These are phyloP conservation scores for Sinocyclocheilus anophthalmus DNA, from an alignment of 2,113 vertebrate genomes.

Conservation along the genomic window DNA sequence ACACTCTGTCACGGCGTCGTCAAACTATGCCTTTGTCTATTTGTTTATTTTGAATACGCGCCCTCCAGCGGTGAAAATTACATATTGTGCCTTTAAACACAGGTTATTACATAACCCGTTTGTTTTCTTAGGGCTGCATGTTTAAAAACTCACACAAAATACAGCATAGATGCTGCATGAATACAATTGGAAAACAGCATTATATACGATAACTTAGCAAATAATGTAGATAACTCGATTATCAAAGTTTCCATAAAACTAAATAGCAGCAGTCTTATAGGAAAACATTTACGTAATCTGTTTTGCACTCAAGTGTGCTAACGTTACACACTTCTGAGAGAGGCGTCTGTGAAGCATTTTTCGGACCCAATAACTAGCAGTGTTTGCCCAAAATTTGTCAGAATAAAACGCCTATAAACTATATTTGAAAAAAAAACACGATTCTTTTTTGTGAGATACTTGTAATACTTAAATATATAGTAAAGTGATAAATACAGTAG, in stretches of 20 bases:
- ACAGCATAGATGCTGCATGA: not conserved
- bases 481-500: not conserved
- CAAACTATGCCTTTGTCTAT: too few relatives aligned
- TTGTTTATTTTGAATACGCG: too few relatives aligned
- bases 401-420: not conserved
- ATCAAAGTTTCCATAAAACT: not conserved
- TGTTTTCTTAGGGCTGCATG: not conserved
- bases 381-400: not conserved
- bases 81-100: not conserved
- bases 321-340: not conserved
- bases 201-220: not conserved
- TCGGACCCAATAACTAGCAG: not conserved
- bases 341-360: not conserved
- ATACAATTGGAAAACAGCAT: not conserved
- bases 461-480: not conserved
- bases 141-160: not conserved
- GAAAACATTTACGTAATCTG: constrained; percentile 3
- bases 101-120: constrained; percentile 24
- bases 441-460: not conserved
- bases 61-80: too few relatives aligned
- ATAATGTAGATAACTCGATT: not conserved
- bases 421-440: not conserved
- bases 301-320: not conserved
- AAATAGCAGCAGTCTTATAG: not conserved
- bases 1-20: too few relatives aligned